A percentile compares a stretch with the other conserved stretches of the same genome.
These are phyloP conservation scores for Euphydryas editha DNA, from an alignment of 2,888 invertebrate species.

Conservation along the genomic window DNA sequence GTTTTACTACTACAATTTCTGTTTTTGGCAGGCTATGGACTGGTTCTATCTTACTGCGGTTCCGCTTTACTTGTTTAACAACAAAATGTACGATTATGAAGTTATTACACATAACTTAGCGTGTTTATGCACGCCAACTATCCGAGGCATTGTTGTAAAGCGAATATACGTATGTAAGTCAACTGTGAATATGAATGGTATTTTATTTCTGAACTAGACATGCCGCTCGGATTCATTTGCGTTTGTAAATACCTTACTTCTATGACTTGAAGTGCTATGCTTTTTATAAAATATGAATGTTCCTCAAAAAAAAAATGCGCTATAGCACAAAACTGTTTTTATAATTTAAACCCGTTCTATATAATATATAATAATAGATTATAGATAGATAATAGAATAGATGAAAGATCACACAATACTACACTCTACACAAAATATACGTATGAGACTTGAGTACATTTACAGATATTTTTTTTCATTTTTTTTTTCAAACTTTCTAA, in stretches of 20 bases:
- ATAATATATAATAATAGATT: too few relatives aligned
- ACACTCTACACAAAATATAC: too few relatives aligned
- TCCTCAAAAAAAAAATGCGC: too few relatives aligned
- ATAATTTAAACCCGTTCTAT: too few relatives aligned
- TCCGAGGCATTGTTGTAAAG: neutral
- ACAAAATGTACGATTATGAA: slow-evolving; percentile 32
- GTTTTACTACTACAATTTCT: slow-evolving; percentile 18
- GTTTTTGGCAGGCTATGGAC: slow-evolving; percentile 42
- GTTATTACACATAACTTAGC: slow-evolving; percentile 28
- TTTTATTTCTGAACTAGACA: neutral
- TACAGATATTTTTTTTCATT: too few relatives aligned
- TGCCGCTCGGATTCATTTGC: neutral
- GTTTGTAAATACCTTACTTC: neutral
- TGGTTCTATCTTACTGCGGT: slow-evolving; percentile 38
- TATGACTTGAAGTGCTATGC: neutral
- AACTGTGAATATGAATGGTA: slow-evolving; percentile 1
- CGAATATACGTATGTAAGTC: neutral
- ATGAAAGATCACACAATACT: too few relatives aligned
- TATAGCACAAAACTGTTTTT: too few relatives aligned
- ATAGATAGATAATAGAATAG: too few relatives aligned
- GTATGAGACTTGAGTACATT: too few relatives aligned
- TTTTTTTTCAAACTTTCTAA: too few relatives aligned
- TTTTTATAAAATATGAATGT: too few relatives aligned
- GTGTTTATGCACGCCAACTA: slow-evolving; percentile 20
- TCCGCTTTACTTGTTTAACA: slow-evolving; percentile 37